A percentile compares a stretch with the other conserved stretches of the same genome.
These are phyloP conservation scores for Grallaria varia DNA, from an alignment of 2,113 vertebrate species.

Conservation along the genomic window DNA sequence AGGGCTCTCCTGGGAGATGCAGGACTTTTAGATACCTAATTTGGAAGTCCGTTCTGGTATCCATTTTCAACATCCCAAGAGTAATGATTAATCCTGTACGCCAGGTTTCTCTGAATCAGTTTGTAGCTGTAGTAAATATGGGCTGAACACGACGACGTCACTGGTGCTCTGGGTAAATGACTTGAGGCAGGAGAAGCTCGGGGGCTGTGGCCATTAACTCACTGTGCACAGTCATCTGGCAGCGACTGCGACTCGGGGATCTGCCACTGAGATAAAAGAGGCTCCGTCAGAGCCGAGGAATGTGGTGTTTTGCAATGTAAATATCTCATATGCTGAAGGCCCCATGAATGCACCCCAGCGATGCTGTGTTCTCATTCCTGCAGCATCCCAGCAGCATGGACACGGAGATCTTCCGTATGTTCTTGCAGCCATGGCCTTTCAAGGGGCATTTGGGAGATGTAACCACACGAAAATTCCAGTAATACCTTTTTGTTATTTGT, in stretches of 20 bases:
- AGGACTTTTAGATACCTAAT: slow-evolving; percentile 63
- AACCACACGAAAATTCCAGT: slow-evolving; percentile 14
- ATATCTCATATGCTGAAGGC: neutral
- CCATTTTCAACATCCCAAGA: slow-evolving; percentile 55
- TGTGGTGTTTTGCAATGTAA: slow-evolving; percentile 44
- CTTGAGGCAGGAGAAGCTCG: slow-evolving; percentile 17
- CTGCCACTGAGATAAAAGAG: slow-evolving; percentile 55
- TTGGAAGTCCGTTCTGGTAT: slow-evolving; percentile 66
- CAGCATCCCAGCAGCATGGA: slow-evolving; percentile 2
- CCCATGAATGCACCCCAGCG: neutral
- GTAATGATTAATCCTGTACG: slow-evolving; percentile 50
- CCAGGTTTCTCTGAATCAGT: slow-evolving; percentile 59
- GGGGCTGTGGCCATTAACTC: slow-evolving; percentile 14
- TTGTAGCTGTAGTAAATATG: slow-evolving; percentile 54
- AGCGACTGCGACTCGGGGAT: neutral
- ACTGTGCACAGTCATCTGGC: slow-evolving; percentile 31
- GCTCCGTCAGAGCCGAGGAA: slow-evolving; percentile 39
- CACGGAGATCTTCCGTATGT: neutral
- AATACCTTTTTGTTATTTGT: neutral
- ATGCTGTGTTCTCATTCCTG: slow-evolving; percentile 20
- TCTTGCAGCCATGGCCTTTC: neutral
- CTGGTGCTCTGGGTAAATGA: slow-evolving; percentile 22
- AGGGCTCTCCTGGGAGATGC: slow-evolving; percentile 50
- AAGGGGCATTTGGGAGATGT: neutral
- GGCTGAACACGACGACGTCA: slow-evolving; percentile 19